A percentile compares a stretch with the other conserved stretches of the same genome.
These are phyloP conservation scores for Peromyscus eremicus DNA, from an alignment of 2,797 vertebrate species.

Conservation along the genomic window DNA sequence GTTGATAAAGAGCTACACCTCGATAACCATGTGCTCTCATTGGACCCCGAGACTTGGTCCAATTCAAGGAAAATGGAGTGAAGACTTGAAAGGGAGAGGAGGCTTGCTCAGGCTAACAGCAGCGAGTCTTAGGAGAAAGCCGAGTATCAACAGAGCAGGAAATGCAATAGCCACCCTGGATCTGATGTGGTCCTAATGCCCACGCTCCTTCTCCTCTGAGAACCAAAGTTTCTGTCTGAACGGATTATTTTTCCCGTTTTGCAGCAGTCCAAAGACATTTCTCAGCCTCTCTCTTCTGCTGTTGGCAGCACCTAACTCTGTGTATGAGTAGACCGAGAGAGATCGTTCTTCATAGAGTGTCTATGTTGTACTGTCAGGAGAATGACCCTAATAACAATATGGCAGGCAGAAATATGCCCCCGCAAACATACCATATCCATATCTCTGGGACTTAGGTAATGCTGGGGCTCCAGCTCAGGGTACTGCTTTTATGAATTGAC, in stretches of 20 bases:
- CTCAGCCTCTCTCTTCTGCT: neutral
- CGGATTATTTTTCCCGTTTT: neutral
- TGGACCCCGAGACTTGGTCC: neutral
- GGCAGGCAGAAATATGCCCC: neutral
- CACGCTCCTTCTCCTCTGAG: neutral
- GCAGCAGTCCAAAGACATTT: neutral
- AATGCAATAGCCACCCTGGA: neutral
- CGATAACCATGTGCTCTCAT: neutral
- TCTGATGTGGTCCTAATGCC: neutral
- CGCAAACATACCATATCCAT: neutral
- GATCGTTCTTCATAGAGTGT: neutral
- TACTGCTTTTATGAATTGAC: neutral
- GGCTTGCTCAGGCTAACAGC: neutral
- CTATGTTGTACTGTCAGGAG: neutral
- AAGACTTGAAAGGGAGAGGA: neutral
- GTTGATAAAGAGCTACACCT: neutral
- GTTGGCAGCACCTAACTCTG: neutral
- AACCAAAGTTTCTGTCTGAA: neutral
- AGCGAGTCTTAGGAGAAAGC: neutral
- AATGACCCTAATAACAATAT: neutral
- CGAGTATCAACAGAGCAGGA: neutral
- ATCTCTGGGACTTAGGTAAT: neutral
- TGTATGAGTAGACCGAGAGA: neutral
- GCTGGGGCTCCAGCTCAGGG: neutral
- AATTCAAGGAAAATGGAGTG: neutral